Percentiles rank a stretch among this genome's conserved stretches.
These are phyloP conservation scores for Prionailurus bengalensis DNA, from an alignment of 2,113 vertebrate genomes.

Conservation along the genomic window DNA sequence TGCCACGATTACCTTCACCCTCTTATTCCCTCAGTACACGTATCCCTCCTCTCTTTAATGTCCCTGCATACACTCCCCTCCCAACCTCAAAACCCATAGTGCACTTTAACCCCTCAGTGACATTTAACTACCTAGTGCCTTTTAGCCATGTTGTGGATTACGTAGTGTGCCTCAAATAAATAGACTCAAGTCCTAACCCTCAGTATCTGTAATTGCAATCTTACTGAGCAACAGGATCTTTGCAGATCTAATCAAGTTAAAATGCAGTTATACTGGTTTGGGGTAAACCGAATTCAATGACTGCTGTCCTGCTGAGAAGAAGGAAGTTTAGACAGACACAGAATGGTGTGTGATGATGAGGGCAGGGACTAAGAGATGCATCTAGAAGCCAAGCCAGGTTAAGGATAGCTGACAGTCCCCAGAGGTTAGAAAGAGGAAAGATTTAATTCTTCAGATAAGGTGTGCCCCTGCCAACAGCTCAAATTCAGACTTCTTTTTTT, in stretches of 20 bases:
- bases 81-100: not conserved
- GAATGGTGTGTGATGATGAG: too few species aligned
- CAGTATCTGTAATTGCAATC: not conserved
- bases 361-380: too few species aligned
- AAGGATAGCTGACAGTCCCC: not conserved
- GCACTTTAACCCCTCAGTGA: not conserved
- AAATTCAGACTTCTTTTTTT: too few species aligned
- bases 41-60: not conserved
- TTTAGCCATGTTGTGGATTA: not conserved
- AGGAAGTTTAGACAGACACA: not conserved
- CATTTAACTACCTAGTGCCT: not conserved
- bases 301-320: not conserved
- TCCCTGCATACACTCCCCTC: not conserved
- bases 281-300: not conserved
- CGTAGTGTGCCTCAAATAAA: not conserved
- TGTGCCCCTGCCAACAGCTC: not conserved
- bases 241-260: not conserved
- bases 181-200: not conserved
- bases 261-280: not conserved
- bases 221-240: too few species aligned
- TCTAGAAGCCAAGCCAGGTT: not conserved
- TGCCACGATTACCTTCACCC: not conserved
- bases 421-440: not conserved
- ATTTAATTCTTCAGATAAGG: not conserved
- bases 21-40: not conserved